These are phyloP conservation scores for Phymatocera aterrima DNA, from an alignment of 2,888 invertebrate genomes.

Conservation along the genomic window DNA sequence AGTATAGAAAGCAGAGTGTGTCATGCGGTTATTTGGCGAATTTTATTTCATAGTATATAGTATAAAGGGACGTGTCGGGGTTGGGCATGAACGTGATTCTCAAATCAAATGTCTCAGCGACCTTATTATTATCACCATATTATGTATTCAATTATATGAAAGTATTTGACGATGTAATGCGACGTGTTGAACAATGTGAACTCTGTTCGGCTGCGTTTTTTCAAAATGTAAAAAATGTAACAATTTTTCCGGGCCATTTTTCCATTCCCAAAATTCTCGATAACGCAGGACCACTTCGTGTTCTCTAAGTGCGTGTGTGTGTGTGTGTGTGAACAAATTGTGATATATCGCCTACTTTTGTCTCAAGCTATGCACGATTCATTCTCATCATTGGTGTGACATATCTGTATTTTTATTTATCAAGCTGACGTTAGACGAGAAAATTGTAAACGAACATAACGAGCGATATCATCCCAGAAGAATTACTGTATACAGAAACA, in stretches of 20 bases:
- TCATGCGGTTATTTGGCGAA: conserved; percentile 28
- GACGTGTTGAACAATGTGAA: background rate
- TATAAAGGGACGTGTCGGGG: conserved; percentile 64
- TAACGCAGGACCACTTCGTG: conserved; percentile 15
- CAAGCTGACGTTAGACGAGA: conserved; percentile 33
- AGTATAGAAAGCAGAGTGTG: conserved; percentile 40
- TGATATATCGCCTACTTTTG: conserved; percentile 38
- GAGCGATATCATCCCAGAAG: background rate
- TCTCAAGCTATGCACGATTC: conserved; percentile 43
- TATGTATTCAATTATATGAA: background rate
- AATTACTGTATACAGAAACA: background rate
- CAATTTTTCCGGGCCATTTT: background rate
- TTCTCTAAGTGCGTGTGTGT: conserved; percentile 1
- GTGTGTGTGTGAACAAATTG: conserved; percentile 36
- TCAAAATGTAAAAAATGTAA: background rate
- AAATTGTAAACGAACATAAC: background rate
- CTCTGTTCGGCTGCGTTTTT: conserved; percentile 1
- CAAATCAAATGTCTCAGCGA: conserved; percentile 74
- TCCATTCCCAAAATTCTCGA: background rate
- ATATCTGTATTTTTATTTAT: background rate
- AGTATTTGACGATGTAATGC: background rate
- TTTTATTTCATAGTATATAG: no score
- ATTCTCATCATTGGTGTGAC: conserved; percentile 38
- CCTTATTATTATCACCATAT: conserved; percentile 59
- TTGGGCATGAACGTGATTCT: conserved; percentile 71